Percentiles rank a stretch among this genome's conserved stretches.
phyloP scores from a whole-genome alignment of 2,113 vertebrate genomes.

The Paratilapia polleni region DNA sequence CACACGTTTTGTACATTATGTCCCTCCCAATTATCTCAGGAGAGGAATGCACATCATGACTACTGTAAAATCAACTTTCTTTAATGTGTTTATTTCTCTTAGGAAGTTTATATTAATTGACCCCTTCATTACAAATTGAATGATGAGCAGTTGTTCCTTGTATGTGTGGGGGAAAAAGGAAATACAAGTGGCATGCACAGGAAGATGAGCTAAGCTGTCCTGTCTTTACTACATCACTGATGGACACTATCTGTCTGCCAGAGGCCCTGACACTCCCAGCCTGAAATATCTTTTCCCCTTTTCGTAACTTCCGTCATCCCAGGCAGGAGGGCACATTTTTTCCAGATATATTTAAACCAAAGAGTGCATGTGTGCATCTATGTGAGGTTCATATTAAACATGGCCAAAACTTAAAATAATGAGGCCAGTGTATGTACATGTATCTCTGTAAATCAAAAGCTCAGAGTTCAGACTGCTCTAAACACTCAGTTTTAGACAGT shows the following conservation, averaged over 20 bases:
- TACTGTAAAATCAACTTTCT: background rate
- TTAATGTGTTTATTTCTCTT: background rate
- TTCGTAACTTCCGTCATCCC: background rate
- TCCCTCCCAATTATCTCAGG: constrained; percentile 12
- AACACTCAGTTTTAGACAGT: too few species aligned
- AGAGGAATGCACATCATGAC: background rate
- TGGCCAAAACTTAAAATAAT: background rate
- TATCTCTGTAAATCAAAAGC: background rate
- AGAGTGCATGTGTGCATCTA: background rate
- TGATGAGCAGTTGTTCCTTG: background rate
- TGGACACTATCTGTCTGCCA: constrained; percentile 6
- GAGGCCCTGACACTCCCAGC: background rate
- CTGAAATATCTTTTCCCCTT: constrained; percentile 5
- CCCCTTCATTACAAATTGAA: background rate
- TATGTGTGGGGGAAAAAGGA: background rate
- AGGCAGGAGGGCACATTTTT: background rate
- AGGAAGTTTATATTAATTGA: background rate
- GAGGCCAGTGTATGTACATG: too few species aligned
- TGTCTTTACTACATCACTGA: background rate
- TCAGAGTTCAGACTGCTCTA: background rate
- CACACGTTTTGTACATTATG: constrained; percentile 20
- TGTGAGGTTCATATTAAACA: background rate
- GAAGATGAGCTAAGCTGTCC: constrained; percentile 29
- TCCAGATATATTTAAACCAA: background rate
- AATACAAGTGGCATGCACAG: background rate